A percentile compares a stretch with the other conserved stretches of the same genome.
Conservation (phyloP, 1,140 invertebrate genomes). For the Melanaphis sacchari region DNA sequence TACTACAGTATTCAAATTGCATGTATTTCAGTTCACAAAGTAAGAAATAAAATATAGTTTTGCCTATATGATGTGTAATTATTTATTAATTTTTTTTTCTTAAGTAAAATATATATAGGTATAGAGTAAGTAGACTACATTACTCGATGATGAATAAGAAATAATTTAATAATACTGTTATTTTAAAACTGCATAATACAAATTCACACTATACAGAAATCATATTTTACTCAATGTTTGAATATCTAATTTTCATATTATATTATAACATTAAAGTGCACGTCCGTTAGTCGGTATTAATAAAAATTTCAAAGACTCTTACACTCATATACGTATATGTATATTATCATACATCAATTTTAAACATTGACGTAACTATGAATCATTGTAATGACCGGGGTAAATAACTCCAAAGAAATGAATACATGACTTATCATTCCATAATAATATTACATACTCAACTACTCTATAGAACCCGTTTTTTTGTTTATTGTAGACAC, state of each 20-base stretch:
- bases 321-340: not conserved
- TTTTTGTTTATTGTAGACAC: conserved; percentile 15
- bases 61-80: not conserved
- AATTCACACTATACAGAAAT: not conserved
- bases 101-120: not conserved
- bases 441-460: not conserved
- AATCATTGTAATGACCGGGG: not conserved
- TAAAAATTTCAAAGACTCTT: not conserved
- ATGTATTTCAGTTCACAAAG: not conserved
- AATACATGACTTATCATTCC: not conserved
- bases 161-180: not conserved
- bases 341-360: not conserved
- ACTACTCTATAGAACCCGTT: not conserved
- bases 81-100: not conserved
- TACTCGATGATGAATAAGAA: not conserved
- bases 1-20: not conserved
- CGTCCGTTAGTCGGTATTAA: not conserved
- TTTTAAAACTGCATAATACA: not conserved
- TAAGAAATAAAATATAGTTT: not conserved
- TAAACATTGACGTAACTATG: conserved; percentile 22
- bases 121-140: not conserved
- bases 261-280: not conserved
- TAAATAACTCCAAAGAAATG: conserved; percentile 22
- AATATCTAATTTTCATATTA: conserved; percentile 7
- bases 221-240: not conserved